A percentile compares a stretch with the other conserved stretches of the same genome.
These are phyloP conservation scores for Notolabrus celidotus DNA, from an alignment of 2,797 vertebrate genomes.

Conservation along the genomic window DNA sequence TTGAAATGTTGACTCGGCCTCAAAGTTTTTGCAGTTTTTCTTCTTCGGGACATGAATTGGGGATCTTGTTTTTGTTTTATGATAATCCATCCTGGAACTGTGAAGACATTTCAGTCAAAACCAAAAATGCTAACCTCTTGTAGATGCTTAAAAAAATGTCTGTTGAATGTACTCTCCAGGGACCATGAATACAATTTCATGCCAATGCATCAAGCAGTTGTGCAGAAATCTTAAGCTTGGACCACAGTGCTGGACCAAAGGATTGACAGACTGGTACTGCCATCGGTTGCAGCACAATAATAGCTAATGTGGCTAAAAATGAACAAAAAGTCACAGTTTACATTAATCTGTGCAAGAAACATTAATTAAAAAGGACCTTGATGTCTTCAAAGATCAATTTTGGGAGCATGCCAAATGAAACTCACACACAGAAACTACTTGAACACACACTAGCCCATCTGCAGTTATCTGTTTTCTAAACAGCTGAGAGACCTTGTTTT, in stretches of 20 bases:
- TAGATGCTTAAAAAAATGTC: neutral
- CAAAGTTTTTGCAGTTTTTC: too few relatives aligned
- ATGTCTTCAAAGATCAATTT: conserved; percentile 23
- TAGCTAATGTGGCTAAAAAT: conserved; percentile 2
- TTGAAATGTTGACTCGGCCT: too few relatives aligned
- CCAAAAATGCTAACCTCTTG: neutral
- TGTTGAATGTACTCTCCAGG: neutral
- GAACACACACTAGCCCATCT: conserved; percentile 21
- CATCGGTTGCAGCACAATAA: neutral
- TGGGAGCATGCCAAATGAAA: conserved; percentile 37
- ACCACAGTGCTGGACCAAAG: neutral
- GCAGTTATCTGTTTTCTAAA: conserved; percentile 21
- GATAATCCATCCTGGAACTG: neutral
- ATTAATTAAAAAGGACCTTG: conserved; percentile 27
- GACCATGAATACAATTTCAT: neutral
- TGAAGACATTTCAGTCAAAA: neutral
- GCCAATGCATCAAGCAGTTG: neutral
- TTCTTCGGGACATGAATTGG: too few relatives aligned
- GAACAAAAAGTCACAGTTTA: conserved; percentile 35
- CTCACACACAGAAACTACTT: conserved; percentile 15
- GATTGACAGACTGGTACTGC: neutral
- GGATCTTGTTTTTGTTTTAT: neutral
- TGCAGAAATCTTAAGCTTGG: neutral
- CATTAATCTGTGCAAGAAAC: conserved; percentile 3
- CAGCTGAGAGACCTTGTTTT: conserved; percentile 20